phyloP scores from a whole-genome alignment of 2,113 vertebrate genomes.

The Verasper variegatus region DNA sequence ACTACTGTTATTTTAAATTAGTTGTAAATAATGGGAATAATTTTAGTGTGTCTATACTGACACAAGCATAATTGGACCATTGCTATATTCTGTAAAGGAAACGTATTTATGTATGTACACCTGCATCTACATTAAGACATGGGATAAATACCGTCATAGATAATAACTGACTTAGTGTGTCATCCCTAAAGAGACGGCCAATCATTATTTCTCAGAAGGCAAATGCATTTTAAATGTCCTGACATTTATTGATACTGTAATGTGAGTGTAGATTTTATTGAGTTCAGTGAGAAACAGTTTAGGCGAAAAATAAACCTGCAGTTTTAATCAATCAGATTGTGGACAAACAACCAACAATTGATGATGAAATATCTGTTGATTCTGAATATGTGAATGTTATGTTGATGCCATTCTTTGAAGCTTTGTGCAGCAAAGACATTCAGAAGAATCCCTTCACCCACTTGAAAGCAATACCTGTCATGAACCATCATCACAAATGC shows the following conservation, averaged over 20 bases:
- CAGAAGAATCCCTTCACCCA: conserved; percentile 66
- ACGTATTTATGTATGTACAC: conserved; percentile 11
- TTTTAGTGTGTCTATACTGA: neutral
- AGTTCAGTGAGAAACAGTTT: conserved; percentile 78
- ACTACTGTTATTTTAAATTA: conserved; percentile 15
- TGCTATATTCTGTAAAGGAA: neutral
- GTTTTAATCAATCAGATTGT: conserved; percentile 30
- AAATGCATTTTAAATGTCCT: conserved; percentile 84
- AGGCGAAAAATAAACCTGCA: conserved; percentile 33
- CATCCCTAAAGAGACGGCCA: conserved; percentile 76
- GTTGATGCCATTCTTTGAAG: conserved; percentile 24
- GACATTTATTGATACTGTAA: conserved; percentile 55
- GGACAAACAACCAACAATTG: conserved; percentile 1
- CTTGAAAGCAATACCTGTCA: conserved; percentile 77
- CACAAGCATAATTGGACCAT: neutral
- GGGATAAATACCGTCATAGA: conserved; percentile 27
- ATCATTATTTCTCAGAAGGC: conserved; percentile 86
- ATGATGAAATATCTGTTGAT: neutral
- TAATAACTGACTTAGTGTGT: conserved; percentile 38
- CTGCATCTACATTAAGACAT: conserved; percentile 3
- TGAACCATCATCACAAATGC: conserved; percentile 79
- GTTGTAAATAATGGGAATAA: conserved; percentile 6
- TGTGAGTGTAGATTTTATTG: conserved; percentile 76
- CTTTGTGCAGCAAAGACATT: conserved; percentile 47
- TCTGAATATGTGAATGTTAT: conserved; percentile 8